Evolutionary conservation across 2,888 invertebrate genomes (phyloP).

Genomic region (Spisula solida): DNA sequence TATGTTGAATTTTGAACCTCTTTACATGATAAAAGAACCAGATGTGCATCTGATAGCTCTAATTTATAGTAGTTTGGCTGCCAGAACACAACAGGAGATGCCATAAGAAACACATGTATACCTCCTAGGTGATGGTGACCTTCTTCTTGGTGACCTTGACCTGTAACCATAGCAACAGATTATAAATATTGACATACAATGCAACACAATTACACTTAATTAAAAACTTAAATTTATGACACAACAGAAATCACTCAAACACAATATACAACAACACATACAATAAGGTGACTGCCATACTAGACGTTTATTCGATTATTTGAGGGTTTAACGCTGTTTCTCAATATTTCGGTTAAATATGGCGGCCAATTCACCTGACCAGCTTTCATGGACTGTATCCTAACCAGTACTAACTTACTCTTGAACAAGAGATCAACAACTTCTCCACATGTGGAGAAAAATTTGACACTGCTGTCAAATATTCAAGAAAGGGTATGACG

Average conservation of each 20-base stretch:
- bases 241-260: background rate
- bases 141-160: constrained; percentile 69
- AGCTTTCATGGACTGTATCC: background rate
- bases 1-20: no score
- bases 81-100: no score
- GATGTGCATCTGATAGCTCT: background rate
- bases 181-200: background rate
- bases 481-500: no score
- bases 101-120: background rate
- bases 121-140: constrained; percentile 66
- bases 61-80: no score
- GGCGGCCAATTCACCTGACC: background rate
- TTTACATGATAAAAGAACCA: no score
- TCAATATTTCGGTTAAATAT: no score
- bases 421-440: no score
- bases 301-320: no score
- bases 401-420: no score
- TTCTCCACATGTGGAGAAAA: no score
- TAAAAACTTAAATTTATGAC: background rate
- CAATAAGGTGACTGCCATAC: background rate
- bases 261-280: background rate
- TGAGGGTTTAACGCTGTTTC: no score
- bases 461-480: background rate
- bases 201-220: background rate
- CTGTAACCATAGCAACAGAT: constrained; percentile 49